These are phyloP conservation scores for Rhegmatorhina hoffmannsi DNA, from an alignment of 2,113 vertebrate genomes.

Conservation along the genomic window DNA sequence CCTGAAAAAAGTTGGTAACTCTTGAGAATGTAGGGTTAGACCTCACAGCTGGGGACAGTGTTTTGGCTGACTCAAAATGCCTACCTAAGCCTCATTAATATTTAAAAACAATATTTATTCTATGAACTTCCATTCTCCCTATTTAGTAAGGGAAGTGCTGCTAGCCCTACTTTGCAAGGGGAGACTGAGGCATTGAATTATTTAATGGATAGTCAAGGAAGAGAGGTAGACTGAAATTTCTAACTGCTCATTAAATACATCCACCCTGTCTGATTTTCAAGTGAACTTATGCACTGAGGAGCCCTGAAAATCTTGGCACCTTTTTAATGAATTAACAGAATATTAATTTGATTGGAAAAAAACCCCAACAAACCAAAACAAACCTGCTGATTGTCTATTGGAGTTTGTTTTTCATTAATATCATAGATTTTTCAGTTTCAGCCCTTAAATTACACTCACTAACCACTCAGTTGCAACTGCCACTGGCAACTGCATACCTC, in stretches of 20 bases:
- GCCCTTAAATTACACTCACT: neutral
- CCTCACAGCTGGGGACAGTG: neutral
- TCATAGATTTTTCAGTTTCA: neutral
- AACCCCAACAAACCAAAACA: too few relatives aligned
- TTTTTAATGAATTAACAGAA: neutral
- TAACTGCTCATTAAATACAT: neutral
- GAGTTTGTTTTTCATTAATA: neutral
- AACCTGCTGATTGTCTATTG: fast-evolving
- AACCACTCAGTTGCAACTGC: neutral
- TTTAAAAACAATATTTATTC: neutral
- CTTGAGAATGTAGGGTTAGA: neutral
- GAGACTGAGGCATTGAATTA: neutral
- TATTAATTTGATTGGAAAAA: neutral
- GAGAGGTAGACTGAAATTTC: neutral
- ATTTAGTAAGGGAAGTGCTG: neutral
- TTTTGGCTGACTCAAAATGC: neutral
- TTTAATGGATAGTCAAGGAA: neutral
- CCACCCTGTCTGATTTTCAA: neutral
- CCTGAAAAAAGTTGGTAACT: neutral
- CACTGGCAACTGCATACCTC: neutral
- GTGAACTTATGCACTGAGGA: neutral
- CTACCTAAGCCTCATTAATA: neutral
- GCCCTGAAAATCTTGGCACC: neutral
- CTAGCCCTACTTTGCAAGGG: neutral
- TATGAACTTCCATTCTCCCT: neutral